Percentiles rank a stretch among this genome's conserved stretches.
Conservation (phyloP, 2,888 invertebrate species). For the Papilio protenor region DNA sequence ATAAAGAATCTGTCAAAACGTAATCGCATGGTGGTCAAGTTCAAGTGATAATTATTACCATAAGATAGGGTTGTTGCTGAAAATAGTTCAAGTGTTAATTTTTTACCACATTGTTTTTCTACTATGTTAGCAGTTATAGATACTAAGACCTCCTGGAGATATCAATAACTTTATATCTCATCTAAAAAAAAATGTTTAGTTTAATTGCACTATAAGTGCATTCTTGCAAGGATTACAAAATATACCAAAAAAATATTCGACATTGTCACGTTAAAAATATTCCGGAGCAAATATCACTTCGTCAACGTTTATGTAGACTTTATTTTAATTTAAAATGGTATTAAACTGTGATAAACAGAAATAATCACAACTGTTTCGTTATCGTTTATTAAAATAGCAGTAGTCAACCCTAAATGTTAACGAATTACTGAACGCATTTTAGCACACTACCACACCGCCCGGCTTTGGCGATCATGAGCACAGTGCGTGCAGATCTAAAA, state of each 20-base stretch:
- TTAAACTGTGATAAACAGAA: neutral
- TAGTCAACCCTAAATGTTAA: slow-evolving; percentile 41
- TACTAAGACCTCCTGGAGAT: neutral
- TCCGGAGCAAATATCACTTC: neutral
- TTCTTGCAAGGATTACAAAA: neutral
- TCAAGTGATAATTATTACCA: slow-evolving; percentile 39
- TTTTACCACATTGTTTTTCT: neutral
- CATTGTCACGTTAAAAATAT: neutral
- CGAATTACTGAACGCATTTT: slow-evolving; percentile 42
- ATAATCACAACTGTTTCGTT: neutral
- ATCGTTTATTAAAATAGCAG: slow-evolving; percentile 8
- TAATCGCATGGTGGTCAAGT: slow-evolving; percentile 42
- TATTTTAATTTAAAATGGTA: neutral
- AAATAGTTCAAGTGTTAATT: neutral
- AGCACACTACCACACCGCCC: slow-evolving; percentile 67
- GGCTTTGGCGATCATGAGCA: slow-evolving; percentile 72
- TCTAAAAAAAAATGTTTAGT: no score
- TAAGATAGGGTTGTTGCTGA: slow-evolving; percentile 38
- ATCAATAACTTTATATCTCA: neutral
- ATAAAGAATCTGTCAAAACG: slow-evolving; percentile 37
- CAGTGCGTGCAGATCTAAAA: slow-evolving; percentile 77
- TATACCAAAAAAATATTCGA: neutral
- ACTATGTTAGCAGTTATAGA: neutral
- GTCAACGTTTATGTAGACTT: neutral
- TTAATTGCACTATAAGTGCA: no score